Evolutionary conservation across 2,888 invertebrate genomes (phyloP), one percentile per base, ranked within the genome.

Genomic region (Boloria selene): DNA sequence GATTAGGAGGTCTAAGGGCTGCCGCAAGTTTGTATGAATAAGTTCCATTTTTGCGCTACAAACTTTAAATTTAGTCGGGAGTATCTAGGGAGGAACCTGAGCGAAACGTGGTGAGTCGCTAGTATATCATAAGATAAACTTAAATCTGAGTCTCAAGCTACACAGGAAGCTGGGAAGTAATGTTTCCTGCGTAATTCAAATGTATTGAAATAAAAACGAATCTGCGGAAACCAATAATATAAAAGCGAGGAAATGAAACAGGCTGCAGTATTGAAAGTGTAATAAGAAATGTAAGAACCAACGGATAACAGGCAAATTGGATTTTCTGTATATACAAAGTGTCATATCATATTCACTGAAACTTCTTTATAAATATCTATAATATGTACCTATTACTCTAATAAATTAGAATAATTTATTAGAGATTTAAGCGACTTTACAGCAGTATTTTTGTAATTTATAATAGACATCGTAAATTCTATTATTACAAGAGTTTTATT

Each of bases 211-310:
- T 59, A 59, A 59, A 59, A 59, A 59, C 59, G 59, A 50, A 50
- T 38, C 50, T 59, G 14, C 59, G 59, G 59, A 59, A 59, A 59
- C 59, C 49, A 59, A 59, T 59, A 59, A 59, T 54, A 63, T 63
- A 64, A 59, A 58, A 47, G 38, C 18, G 47, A 58, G 64, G 64
- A 64, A 64, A 64, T 59, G 64, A 58, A 58, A 58, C 59, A 38
- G 52, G 45, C 53, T 62, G 17, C 17, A 53, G 45, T 59, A 59
- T 59, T 62, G 51, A 45, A 59, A 52, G 59, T 58, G 64, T 51
- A 59, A 58, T 58, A 26, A 44, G 51, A 51, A 51, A 58, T 58
- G 62, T 55, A 63, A 63, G 49, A 63, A 64, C 56, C 26, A 31
- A 53, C 58, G 58, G 56, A 64, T 52, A 59, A 52, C n/a, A 59